Evolutionary conservation across 2,113 vertebrate species (phyloP), one percentile per base, ranked within the genome.

Genomic region (Aphyosemion australe): DNA sequence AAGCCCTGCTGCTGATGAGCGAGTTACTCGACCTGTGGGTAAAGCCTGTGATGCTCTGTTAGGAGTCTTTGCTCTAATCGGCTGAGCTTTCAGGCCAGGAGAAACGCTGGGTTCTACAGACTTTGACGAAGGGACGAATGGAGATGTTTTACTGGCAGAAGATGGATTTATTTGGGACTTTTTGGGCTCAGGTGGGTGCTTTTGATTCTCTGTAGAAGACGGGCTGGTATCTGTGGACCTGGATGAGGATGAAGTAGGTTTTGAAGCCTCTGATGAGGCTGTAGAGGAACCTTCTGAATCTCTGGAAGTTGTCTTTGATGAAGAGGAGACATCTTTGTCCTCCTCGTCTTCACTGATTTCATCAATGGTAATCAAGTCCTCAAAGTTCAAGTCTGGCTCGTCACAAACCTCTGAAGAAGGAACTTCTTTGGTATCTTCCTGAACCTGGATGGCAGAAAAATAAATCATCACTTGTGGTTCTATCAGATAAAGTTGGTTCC

Each of bases 311-410:
- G 5, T 20, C 14, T 19, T 34, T 3, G 43, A 41, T 5, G 34
- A 41, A 12, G 67, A 42, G n/a, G 46, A 19, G 5, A 37, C 34
- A 37, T 61, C 42, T 14, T 11, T 4, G 8, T 72, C 47, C 5
- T 4, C 42, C 1, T 6, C 12, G 0, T 76, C 76, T 3, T 76
- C 78, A 4, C 49, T 41, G 2, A 87, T 47, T 70, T 88, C 84
- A 47, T 87, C 84, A 8, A 87, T 62, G 0, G 76, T 85, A 32
- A 88, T 78, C 50, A 84, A 86, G 26, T 81, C 76, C 0, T 79
- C 73, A 20, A 82, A 53, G 56, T 65, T 69, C 13, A 85, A 78
- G 18, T 48, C 10, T 19, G 57, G 34, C 12, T 50, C 43, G 1
- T 77, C 52, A n/a, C 59, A 62, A 13, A 37, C 1, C 1, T 52